Conservation (phyloP, 2,113 vertebrate genomes). For the Lathamus discolor region DNA sequence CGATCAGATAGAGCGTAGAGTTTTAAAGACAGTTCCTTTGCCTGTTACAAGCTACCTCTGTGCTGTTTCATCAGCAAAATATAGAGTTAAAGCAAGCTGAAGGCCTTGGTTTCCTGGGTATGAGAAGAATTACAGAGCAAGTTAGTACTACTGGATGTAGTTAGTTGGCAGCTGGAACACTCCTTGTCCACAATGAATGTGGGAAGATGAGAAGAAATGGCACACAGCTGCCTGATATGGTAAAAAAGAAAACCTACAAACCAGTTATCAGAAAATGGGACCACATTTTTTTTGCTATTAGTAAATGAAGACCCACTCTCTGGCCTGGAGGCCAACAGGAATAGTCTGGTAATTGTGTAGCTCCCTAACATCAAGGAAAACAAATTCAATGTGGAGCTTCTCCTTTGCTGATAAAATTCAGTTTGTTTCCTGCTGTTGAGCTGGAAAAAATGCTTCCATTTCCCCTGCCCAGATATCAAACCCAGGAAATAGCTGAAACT, state of each 20-base stretch:
- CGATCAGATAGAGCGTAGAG: neutral
- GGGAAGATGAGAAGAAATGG: neutral
- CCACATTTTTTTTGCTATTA: neutral
- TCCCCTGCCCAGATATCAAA: neutral
- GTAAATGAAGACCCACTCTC: neutral
- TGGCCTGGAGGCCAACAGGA: neutral
- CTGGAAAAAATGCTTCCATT: constrained; percentile 27
- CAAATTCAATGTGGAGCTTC: neutral
- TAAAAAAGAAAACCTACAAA: neutral
- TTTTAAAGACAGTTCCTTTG: neutral
- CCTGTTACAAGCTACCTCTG: neutral
- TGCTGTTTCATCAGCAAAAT: neutral
- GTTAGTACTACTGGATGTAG: neutral
- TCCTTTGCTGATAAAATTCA: constrained; percentile 31
- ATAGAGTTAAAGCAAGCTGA: neutral
- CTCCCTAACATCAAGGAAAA: neutral
- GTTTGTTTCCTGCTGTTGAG: constrained; percentile 15
- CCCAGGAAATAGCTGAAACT: neutral
- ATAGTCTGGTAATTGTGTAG: neutral
- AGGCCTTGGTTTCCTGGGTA: neutral
- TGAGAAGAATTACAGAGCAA: neutral
- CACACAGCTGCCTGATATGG: neutral
- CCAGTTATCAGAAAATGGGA: neutral
- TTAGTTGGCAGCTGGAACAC: neutral
- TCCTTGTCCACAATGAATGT: neutral